phyloP scores from a whole-genome alignment of 2,797 vertebrate species.

The Crenichthys baileyi region DNA sequence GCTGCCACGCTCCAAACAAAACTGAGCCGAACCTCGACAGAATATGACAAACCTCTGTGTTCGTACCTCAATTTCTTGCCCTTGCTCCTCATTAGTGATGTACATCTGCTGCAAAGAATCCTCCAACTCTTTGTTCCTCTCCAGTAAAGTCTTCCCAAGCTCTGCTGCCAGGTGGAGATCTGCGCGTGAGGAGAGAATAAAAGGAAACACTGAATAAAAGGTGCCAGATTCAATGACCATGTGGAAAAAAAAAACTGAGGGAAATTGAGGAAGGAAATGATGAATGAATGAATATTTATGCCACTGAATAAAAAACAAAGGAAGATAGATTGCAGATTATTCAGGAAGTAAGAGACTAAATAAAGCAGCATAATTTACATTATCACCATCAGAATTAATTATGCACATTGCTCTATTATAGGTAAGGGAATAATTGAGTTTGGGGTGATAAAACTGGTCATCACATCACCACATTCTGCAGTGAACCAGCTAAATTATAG shows the following conservation, averaged over 20 bases:
- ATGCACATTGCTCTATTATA: conserved; percentile 54
- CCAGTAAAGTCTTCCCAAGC: conserved; percentile 92
- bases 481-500: conserved; percentile 25
- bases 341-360: conserved; percentile 2
- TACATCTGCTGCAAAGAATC: conserved; percentile 99
- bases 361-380: conserved; percentile 30
- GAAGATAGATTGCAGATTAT: conserved; percentile 7
- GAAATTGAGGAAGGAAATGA: background rate
- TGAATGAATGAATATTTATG: background rate
- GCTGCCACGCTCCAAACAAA: background rate
- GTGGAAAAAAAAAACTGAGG: background rate
- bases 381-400: conserved; percentile 23
- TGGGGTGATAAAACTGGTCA: conserved; percentile 35
- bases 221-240: background rate
- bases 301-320: background rate
- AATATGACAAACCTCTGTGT: rapidly evolving
- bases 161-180: conserved; percentile 93
- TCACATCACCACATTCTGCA: conserved; percentile 3
- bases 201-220: background rate
- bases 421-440: conserved; percentile 34
- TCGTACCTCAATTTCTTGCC: conserved; percentile 96
- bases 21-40: background rate
- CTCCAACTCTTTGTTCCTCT: conserved; percentile 98
- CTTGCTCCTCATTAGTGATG: conserved; percentile 96
- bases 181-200: conserved; percentile 37